Evolutionary conservation across 2,797 vertebrate species (phyloP), one percentile per base, ranked within the genome.

Genomic region (Myotis daubentonii): DNA sequence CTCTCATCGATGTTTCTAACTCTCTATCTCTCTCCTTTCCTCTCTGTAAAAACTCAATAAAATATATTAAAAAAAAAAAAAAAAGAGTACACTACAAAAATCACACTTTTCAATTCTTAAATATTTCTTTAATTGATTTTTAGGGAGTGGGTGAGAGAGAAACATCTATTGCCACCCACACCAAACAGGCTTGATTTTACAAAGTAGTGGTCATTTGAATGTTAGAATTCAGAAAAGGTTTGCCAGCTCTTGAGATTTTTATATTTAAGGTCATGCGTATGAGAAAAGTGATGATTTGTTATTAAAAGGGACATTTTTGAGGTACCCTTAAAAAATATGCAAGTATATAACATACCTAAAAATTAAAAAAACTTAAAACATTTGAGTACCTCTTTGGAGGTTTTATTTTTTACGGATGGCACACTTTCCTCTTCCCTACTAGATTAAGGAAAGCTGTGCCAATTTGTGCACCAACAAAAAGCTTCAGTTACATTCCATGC

Each of bases 201-300:
- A 62, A 3, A 72, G 41, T 4, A 72, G 36, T 60, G 33, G 3
- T 93, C 66, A 53, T 95, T 80, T 53, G 82, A 22, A 81, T 84
- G 4, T 94, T 70, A 68, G n/a, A 44, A 36, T 74, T 47, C 17
- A 86, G 60, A 66, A 78, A 78, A 87, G 57, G 78, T 33, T 92
- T 84, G 65, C 33, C 47, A 66, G 22, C 20, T 71, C 47, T 95
- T 89, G 53, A 96, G 38, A 80, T 72, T 87, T 87, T 95, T 85
- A 51, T 92, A 2, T 57, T 93, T 89, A 88, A 89, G 74, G 22
- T 83, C 20, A 70, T 84, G 13, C 19, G 7, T 70, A 28, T 38
- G 7, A 91, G 38, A 19, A 94, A 94, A 84, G 70, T 71, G 7
- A 47, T 49, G 25, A 76, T 92, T 62, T 11, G 15, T 78, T 82